Percentiles rank a stretch among this genome's conserved stretches.
phyloP scores from a whole-genome alignment of 2,888 invertebrate species.

The Apodemia hepburni region DNA sequence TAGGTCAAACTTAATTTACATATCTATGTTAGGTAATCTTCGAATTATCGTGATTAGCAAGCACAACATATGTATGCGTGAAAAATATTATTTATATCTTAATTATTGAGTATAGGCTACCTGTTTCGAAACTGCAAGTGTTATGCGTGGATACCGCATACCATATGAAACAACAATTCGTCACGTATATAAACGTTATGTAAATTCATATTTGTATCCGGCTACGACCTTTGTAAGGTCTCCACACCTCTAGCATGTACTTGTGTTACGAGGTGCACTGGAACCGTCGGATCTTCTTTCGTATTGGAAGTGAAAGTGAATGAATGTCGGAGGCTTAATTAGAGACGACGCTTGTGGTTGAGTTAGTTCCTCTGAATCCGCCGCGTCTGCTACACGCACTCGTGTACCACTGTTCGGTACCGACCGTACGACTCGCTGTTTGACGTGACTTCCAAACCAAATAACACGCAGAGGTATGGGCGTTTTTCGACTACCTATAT shows the following conservation, averaged over 20 bases:
- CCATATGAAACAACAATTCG: conserved; percentile 24
- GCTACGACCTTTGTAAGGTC: conserved; percentile 76
- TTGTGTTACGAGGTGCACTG: conserved; percentile 53
- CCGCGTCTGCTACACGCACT: conserved; percentile 61
- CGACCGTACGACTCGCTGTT: conserved; percentile 34
- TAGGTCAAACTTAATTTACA: conserved; percentile 6
- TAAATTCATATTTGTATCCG: conserved; percentile 52
- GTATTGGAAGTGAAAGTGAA: conserved; percentile 79
- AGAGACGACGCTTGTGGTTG: conserved; percentile 72
- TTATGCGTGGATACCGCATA: conserved; percentile 7
- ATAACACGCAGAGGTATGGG: conserved; percentile 54
- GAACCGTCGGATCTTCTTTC: conserved; percentile 64
- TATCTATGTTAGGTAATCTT: neutral
- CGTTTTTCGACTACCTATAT: conserved; percentile 37
- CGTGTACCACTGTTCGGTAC: conserved; percentile 31
- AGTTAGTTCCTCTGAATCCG: conserved; percentile 70
- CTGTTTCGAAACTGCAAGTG: conserved; percentile 19
- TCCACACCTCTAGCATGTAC: conserved; percentile 41
- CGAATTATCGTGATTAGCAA: conserved; percentile 2
- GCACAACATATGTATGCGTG: neutral
- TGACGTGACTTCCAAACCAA: conserved; percentile 34
- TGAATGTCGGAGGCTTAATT: conserved; percentile 78
- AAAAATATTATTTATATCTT: conserved; percentile 7
- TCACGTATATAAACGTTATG: conserved; percentile 35
- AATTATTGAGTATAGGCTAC: conserved; percentile 11